These are phyloP conservation scores for Ammospiza caudacuta DNA, from an alignment of 2,113 vertebrate species.

Conservation along the genomic window DNA sequence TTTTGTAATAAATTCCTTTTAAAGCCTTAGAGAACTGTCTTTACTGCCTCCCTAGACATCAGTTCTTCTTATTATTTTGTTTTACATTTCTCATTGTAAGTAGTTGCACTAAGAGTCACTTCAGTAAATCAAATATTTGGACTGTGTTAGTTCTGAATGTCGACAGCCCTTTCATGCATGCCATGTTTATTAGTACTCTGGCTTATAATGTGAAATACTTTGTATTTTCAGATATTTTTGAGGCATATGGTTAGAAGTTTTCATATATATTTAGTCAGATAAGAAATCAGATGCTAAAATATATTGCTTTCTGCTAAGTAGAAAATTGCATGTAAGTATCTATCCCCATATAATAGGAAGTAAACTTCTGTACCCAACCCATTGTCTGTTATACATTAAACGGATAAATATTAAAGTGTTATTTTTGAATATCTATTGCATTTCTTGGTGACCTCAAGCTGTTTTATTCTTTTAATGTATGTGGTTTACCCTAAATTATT, in stretches of 20 bases:
- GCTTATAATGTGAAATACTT: not conserved
- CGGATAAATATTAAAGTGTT: conserved; percentile 3
- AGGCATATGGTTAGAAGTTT: not conserved
- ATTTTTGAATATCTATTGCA: not conserved
- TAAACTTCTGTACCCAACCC: conserved; percentile 39
- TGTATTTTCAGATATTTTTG: conserved; percentile 5
- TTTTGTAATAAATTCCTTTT: not conserved
- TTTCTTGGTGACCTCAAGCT: not conserved
- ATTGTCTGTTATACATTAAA: conserved; percentile 10
- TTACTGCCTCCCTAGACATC: not conserved
- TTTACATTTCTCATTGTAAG: not conserved
- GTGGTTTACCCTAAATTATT: not conserved
- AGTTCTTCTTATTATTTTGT: not conserved
- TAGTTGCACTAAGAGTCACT: not conserved
- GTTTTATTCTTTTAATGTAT: not conserved
- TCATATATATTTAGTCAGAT: conserved; percentile 27
- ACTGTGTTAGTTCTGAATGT: not conserved
- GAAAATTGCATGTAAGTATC: not conserved
- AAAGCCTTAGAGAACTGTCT: not conserved
- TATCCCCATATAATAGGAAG: conserved; percentile 31
- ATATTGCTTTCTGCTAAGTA: conserved; percentile 41
- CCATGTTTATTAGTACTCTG: not conserved
- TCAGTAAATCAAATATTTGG: not conserved
- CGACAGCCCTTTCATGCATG: not conserved
- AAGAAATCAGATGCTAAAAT: conserved; percentile 44